phyloP scores from a whole-genome alignment of 2,113 vertebrate species.

The Gymnogyps californianus region DNA sequence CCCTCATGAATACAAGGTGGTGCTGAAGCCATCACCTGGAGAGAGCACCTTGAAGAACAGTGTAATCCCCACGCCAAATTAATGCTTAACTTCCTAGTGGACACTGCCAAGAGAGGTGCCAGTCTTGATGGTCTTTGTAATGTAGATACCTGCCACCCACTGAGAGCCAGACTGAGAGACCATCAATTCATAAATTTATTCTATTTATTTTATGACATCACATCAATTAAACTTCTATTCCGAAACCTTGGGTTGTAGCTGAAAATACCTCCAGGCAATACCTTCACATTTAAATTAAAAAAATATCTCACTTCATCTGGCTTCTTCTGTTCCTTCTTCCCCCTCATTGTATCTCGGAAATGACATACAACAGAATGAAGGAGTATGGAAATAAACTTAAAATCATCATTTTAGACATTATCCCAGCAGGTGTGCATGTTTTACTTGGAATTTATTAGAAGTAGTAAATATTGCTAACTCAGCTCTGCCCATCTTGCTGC shows the following conservation, averaged over 20 bases:
- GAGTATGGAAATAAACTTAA: conserved; percentile 21
- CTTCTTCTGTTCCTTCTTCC: conserved; percentile 31
- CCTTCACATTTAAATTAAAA: conserved; percentile 36
- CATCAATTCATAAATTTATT: conserved; percentile 65
- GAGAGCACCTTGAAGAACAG: conserved; percentile 56
- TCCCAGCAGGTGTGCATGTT: conserved; percentile 27
- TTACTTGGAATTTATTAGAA: conserved; percentile 19
- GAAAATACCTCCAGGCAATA: conserved; percentile 59
- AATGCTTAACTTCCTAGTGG: conserved; percentile 10
- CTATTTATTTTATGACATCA: conserved; percentile 72
- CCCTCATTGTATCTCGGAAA: neutral
- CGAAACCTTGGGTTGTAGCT: conserved; percentile 8
- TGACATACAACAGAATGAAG: conserved; percentile 19
- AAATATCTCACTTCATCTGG: conserved; percentile 51
- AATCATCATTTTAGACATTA: neutral
- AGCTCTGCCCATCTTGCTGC: neutral
- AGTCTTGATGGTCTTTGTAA: conserved; percentile 47
- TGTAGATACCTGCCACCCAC: conserved; percentile 61
- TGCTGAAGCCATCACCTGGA: conserved; percentile 17
- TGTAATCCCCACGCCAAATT: conserved; percentile 36
- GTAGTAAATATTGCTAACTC: neutral
- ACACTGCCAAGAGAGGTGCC: conserved; percentile 49
- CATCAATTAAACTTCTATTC: conserved; percentile 63
- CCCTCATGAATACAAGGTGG: neutral
- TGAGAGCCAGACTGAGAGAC: conserved; percentile 60